phyloP scores from a whole-genome alignment of 2,888 invertebrate genomes.

The Aphidius colemani region DNA sequence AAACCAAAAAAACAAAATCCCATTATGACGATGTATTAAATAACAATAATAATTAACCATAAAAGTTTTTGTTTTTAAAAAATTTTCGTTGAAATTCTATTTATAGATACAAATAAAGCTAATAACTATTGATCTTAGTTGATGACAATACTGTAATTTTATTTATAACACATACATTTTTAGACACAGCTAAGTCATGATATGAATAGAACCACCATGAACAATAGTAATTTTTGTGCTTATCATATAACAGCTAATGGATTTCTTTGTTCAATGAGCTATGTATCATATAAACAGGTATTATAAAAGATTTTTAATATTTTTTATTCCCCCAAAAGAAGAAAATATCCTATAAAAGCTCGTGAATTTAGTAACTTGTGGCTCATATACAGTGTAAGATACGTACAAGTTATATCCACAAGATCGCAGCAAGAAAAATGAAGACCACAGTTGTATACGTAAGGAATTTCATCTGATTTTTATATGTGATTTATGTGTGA shows the following conservation, averaged over 20 bases:
- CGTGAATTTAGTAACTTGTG: constrained; percentile 10
- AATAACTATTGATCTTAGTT: too few species aligned
- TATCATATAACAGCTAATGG: constrained; percentile 50
- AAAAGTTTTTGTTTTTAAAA: too few species aligned
- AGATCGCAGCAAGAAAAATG: constrained; percentile 27
- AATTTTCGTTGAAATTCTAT: too few species aligned
- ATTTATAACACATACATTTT: too few species aligned
- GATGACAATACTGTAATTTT: too few species aligned
- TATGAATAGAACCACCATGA: too few species aligned
- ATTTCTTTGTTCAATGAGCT: constrained; percentile 35
- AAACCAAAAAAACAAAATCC: too few species aligned
- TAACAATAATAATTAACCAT: too few species aligned
- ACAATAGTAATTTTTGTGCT: constrained; percentile 15
- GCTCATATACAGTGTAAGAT: constrained; percentile 6
- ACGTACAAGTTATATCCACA: constrained; percentile 23
- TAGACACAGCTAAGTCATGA: too few species aligned
- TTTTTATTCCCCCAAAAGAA: constrained; percentile 25
- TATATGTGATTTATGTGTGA: too few species aligned
- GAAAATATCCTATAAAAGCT: constrained; percentile 40
- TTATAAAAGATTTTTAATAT: neutral
- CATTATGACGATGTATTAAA: too few species aligned
- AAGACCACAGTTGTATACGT: constrained; percentile 37
- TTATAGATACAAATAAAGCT: too few species aligned
- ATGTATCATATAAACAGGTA: constrained; percentile 15
- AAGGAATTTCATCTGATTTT: constrained; percentile 27